Evolutionary conservation across 2,888 invertebrate species (phyloP).

Genomic region (Drosophila ustulata): DNA sequence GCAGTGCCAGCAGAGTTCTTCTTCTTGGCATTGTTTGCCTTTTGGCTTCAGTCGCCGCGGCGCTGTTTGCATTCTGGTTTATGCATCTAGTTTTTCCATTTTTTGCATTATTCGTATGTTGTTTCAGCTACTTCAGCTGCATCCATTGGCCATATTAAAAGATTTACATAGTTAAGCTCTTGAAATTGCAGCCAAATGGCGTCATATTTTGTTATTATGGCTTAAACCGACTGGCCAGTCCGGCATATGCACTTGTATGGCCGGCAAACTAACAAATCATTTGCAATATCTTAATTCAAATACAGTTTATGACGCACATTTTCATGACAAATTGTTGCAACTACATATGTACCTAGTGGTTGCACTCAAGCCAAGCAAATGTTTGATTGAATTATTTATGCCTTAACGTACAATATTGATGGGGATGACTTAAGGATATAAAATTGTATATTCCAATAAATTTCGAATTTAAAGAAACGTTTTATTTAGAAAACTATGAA

Average conservation of each 20-base stretch:
- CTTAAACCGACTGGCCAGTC: conserved; percentile 39
- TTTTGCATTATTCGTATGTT: conserved; percentile 36
- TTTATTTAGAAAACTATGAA: too few species aligned
- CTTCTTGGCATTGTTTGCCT: conserved; percentile 75
- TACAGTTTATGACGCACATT: conserved; percentile 20
- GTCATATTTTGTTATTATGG: conserved; percentile 67
- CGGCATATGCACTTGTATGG: conserved; percentile 17
- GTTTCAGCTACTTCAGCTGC: conserved; percentile 30
- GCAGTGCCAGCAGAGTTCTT: conserved; percentile 55
- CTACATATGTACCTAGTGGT: background rate
- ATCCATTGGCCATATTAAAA: conserved; percentile 74
- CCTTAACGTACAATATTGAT: background rate
- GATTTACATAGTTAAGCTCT: conserved; percentile 74
- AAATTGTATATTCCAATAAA: too few species aligned
- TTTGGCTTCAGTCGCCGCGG: conserved; percentile 64
- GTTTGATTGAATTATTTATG: background rate
- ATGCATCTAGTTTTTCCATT: conserved; percentile 64
- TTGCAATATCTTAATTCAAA: conserved; percentile 16
- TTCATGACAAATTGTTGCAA: background rate
- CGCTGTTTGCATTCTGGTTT: conserved; percentile 77
- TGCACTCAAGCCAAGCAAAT: background rate
- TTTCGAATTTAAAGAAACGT: too few species aligned
- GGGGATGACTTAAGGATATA: too few species aligned
- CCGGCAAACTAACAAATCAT: conserved; percentile 43
- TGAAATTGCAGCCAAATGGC: conserved; percentile 66